Base-by-base conservation (phyloP, 2,888 invertebrate genomes). In the Amiota mariae region DNA sequence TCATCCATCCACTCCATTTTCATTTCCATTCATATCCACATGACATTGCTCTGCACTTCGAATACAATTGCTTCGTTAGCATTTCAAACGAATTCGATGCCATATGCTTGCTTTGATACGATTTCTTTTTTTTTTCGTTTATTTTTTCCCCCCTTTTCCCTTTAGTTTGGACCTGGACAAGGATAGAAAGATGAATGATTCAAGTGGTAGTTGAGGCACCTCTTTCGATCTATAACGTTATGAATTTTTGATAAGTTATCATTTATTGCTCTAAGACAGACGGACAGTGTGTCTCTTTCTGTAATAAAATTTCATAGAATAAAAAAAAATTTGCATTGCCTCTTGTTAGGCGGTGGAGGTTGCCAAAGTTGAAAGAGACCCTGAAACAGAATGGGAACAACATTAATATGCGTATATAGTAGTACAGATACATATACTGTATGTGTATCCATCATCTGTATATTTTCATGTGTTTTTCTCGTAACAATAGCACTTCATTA, bases 401-500 rank as follows among this genome's bases (percentile, higher is more conserved):
- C 82, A 80, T 83, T 83, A 84, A 81, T 75, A 77, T 77, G 72
- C 68, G 74, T 64, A 72, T 36, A 36, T 6, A 6, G 36, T 36
- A 36, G 36, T 6, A 36, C 36, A 36, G 36, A 36, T 24, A 24
- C n/a, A n/a, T 24, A 24, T 24, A 24, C 24, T n/a, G 3, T n/a
- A 6, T 36, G 36, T 36, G 36, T 36, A 36, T 36, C 36, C 36
- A n/a, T n/a, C n/a, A n/a, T n/a, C 3, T 6, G 6, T 36, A 6
- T 3, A 2, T 24, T 2, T 2, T 1, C 8, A 36, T 51, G 3
- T 51, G 78, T n/a, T n/a, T n/a, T n/a, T n/a, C n/a, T n/a, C n/a
- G 36, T 76, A 79, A 86, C 86, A 85, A 85, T 85, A 75, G 81
- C 68, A 76, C 78, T 85, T 85, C 85, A 85, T 85, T 85, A 85